Evolutionary conservation across 2,113 vertebrate species (phyloP).

Genomic region (Naja naja): DNA sequence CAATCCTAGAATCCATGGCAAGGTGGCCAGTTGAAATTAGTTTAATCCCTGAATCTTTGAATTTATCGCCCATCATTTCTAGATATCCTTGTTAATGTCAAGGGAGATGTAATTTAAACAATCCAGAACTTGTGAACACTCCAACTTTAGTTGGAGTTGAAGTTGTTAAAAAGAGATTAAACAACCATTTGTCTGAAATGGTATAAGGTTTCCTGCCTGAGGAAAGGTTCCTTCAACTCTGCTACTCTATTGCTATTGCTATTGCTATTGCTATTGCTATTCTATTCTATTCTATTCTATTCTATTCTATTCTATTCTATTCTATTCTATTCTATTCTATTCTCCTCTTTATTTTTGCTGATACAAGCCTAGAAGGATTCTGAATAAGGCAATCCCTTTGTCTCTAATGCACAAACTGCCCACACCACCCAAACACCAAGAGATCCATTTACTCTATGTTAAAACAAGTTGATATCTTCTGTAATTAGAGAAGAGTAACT

Average conservation of each 20-base stretch:
- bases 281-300: too few species aligned
- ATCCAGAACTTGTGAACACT: not conserved
- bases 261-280: too few species aligned
- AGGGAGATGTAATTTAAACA: not conserved
- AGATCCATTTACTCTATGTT: not conserved
- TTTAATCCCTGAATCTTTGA: not conserved
- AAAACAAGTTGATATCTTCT: not conserved
- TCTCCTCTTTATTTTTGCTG: not conserved
- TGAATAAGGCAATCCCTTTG: not conserved
- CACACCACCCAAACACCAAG: not conserved
- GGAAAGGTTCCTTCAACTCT: too few species aligned
- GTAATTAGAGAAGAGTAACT: not conserved
- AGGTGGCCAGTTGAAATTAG: not conserved
- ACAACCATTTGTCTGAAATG: too few species aligned
- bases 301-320: too few species aligned
- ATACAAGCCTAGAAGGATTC: not conserved
- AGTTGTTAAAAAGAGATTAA: too few species aligned
- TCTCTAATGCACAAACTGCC: not conserved
- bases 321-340: rapidly evolving
- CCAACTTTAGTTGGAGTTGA: too few species aligned
- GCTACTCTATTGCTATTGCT: too few species aligned
- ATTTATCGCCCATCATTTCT: not conserved
- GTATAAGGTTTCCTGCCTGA: too few species aligned
- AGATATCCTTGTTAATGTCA: not conserved
- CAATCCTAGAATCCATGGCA: not conserved